phyloP scores from a whole-genome alignment of 2,888 invertebrate species.

The Meteorus cinctellus region DNA sequence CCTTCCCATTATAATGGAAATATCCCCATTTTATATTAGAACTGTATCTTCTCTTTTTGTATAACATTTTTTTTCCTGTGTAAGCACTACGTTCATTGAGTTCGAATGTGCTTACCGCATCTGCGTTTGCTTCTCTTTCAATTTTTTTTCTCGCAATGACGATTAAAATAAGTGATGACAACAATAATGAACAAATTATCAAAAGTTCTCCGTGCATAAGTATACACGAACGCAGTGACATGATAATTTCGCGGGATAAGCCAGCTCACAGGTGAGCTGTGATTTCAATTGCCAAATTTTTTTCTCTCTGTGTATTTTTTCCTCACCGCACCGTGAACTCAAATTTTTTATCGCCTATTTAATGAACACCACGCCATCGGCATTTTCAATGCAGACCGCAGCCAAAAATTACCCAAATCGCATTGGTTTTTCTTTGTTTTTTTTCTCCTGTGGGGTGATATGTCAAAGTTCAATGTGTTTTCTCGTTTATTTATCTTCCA shows the following conservation, averaged over 20 bases:
- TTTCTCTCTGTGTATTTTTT: background rate
- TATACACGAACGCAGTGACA: constrained; percentile 13
- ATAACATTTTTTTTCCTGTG: constrained; percentile 28
- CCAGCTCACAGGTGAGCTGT: background rate
- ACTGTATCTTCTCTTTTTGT: constrained; percentile 23
- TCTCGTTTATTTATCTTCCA: constrained; percentile 57
- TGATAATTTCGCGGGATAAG: background rate
- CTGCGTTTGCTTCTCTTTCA: background rate
- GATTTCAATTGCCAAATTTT: background rate
- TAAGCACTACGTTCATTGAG: constrained; percentile 46
- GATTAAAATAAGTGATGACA: background rate
- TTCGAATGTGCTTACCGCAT: constrained; percentile 14
- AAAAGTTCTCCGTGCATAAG: background rate
- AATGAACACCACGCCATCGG: too few relatives aligned
- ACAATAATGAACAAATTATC: background rate
- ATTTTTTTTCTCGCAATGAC: background rate
- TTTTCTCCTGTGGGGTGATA: constrained; percentile 55
- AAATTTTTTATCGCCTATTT: background rate
- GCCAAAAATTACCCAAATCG: background rate
- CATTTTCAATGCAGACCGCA: background rate
- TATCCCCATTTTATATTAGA: constrained; percentile 27
- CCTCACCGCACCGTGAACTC: background rate
- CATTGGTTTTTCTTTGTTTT: constrained; percentile 15
- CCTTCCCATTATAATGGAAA: constrained; percentile 59
- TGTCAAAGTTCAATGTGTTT: constrained; percentile 56